phyloP scores from a whole-genome alignment of 2,888 invertebrate species.

The Taphrorychus bicolor region DNA sequence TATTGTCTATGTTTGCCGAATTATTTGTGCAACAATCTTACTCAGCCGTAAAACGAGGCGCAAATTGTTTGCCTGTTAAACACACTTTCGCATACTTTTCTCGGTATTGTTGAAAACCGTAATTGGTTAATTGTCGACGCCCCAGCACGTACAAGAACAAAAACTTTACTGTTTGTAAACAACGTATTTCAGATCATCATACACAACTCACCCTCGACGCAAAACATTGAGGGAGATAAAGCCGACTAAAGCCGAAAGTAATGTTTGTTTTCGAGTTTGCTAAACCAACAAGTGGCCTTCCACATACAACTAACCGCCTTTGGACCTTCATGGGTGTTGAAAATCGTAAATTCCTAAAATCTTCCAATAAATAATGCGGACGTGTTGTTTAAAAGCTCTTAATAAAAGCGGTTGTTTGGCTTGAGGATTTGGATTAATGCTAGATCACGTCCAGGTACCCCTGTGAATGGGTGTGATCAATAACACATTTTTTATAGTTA shows the following conservation, averaged over 20 bases:
- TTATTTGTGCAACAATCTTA: not conserved
- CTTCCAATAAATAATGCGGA: constrained; percentile 1
- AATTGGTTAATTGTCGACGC: not conserved
- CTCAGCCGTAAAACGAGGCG: not conserved
- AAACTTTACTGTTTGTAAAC: not conserved
- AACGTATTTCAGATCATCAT: too few relatives aligned
- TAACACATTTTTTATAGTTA: too few relatives aligned
- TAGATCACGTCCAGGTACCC: not conserved
- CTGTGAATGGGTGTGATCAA: too few relatives aligned
- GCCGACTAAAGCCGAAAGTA: not conserved
- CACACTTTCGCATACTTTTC: not conserved
- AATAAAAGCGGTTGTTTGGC: not conserved
- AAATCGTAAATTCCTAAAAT: not conserved
- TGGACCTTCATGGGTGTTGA: not conserved
- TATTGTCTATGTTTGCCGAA: not conserved
- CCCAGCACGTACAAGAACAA: not conserved
- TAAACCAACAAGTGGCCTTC: constrained; percentile 10
- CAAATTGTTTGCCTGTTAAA: not conserved
- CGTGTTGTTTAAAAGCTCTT: constrained; percentile 4
- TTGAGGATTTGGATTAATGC: not conserved
- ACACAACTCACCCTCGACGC: not conserved
- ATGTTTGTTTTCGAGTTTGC: constrained; percentile 19
- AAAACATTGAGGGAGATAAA: not conserved
- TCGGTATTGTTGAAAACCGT: not conserved
- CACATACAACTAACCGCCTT: not conserved